Conservation (phyloP, 2,113 vertebrate genomes). For the Grus americana region DNA sequence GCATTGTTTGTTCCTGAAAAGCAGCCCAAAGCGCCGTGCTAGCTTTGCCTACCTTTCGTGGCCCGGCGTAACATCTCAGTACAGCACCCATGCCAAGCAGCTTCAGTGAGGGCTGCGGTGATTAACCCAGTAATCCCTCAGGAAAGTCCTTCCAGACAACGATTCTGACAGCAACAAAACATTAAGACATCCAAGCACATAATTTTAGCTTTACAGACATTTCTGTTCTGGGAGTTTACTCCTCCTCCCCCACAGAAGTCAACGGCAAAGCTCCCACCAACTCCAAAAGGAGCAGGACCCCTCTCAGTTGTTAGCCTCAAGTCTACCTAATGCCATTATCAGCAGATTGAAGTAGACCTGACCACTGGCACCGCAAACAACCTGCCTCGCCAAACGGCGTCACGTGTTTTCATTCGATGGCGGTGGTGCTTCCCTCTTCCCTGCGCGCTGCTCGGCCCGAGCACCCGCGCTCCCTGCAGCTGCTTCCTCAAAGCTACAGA, state of each 20-base stretch:
- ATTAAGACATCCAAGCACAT: background rate
- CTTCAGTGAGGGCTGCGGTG: background rate
- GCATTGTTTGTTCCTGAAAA: background rate
- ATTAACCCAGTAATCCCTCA: background rate
- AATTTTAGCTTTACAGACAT: background rate
- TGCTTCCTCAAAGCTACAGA: background rate
- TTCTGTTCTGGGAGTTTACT: background rate
- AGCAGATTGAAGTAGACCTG: background rate
- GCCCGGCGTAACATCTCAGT: background rate
- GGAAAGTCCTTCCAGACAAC: background rate
- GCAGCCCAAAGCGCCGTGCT: background rate
- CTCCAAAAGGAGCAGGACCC: background rate
- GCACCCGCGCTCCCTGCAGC: accelerated
- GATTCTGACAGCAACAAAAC: background rate
- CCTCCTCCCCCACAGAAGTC: background rate
- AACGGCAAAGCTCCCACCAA: background rate
- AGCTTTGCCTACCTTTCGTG: background rate
- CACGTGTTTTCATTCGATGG: background rate
- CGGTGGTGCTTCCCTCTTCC: background rate
- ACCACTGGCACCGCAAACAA: background rate
- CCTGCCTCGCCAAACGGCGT: background rate
- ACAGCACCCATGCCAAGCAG: background rate
- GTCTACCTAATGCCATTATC: background rate
- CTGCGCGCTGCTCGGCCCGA: background rate
- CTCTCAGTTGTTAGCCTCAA: background rate